phyloP scores from a whole-genome alignment of 1,140 invertebrate genomes.

The Aphelenchoides avenae region DNA sequence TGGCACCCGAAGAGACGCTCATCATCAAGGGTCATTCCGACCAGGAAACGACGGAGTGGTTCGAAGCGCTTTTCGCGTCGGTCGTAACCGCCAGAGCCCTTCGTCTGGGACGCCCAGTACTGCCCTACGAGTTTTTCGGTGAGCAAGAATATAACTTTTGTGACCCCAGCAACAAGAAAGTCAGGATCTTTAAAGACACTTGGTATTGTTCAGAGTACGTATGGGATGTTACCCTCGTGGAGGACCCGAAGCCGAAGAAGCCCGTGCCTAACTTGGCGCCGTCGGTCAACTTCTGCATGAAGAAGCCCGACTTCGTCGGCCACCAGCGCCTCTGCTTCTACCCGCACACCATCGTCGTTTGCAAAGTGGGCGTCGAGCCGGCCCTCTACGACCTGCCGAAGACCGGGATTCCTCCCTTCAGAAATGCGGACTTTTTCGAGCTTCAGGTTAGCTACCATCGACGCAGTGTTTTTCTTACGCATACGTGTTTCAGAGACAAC shows the following conservation, averaged over 20 bases:
- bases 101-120: constrained; percentile 25
- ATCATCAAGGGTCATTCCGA: constrained; percentile 8
- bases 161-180: neutral
- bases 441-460: no score
- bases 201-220: constrained; percentile 16
- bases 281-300: constrained; percentile 29
- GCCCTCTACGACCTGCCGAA: constrained; percentile 22
- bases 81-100: constrained; percentile 29
- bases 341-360: constrained; percentile 30
- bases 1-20: constrained; percentile 27
- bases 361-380: constrained; percentile 21
- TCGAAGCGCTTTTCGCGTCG: constrained; percentile 7
- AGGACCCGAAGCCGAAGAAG: constrained; percentile 28
- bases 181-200: neutral
- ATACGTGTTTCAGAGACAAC: constrained; percentile 28
- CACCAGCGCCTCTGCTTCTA: constrained; percentile 31
- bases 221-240: constrained; percentile 21
- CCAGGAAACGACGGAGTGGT: constrained; percentile 21
- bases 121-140: constrained; percentile 35
- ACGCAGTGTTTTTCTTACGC: no score
- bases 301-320: constrained; percentile 3
- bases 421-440: neutral
- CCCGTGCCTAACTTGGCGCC: constrained; percentile 1
- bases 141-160: no score
- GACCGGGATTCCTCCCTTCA: constrained; percentile 12